Evolutionary conservation across 2,113 vertebrate genomes (phyloP).

Genomic region (Pelmatolapia mariae): DNA sequence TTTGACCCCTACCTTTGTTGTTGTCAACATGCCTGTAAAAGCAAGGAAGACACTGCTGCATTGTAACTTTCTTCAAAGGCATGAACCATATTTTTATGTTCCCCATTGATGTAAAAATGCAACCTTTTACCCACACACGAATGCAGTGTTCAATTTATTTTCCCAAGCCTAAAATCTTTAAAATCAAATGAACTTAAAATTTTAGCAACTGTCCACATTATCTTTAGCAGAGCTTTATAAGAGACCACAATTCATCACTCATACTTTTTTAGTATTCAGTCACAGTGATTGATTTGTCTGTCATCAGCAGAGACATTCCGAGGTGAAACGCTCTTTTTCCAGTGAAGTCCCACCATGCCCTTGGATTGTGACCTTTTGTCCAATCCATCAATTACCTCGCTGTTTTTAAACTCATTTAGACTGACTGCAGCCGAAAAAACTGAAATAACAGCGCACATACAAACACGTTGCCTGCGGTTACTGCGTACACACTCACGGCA

Average conservation of each 20-base stretch:
- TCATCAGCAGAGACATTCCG: conserved; percentile 39
- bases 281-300: conserved; percentile 54
- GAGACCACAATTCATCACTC: conserved; percentile 9
- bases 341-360: conserved; percentile 37
- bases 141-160: neutral
- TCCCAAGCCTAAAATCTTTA: neutral
- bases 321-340: conserved; percentile 46
- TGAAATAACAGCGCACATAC: neutral
- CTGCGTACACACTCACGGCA: neutral
- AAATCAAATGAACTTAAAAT: neutral
- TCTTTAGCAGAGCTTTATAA: neutral
- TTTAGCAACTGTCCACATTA: neutral
- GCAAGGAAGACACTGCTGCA: neutral
- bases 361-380: conserved; percentile 54
- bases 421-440: conserved; percentile 1
- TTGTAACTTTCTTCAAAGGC: neutral
- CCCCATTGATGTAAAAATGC: neutral
- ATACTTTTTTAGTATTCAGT: conserved; percentile 23
- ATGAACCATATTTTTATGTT: neutral
- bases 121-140: neutral
- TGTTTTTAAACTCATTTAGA: conserved; percentile 38
- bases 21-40: neutral
- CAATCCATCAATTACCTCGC: conserved; percentile 52
- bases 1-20: neutral
- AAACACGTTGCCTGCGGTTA: neutral